Conservation (phyloP, 1,140 invertebrate genomes). For the Papilio polyxenes region DNA sequence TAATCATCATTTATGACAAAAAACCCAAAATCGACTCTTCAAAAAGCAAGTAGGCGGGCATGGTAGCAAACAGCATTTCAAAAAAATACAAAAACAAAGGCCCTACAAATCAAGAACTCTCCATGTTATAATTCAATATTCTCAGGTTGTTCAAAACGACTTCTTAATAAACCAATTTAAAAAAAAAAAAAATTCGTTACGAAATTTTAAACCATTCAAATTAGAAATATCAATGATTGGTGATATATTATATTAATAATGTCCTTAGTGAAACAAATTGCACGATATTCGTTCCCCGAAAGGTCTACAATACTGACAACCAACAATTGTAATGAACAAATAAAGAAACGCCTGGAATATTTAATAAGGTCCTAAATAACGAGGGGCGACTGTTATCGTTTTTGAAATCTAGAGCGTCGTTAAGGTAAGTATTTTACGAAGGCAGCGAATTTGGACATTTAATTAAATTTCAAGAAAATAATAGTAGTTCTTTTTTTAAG, state of each 20-base stretch:
- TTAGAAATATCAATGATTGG: not conserved
- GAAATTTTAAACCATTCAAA: not conserved
- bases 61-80: too few relatives aligned
- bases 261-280: not conserved
- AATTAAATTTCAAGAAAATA: constrained; percentile 3
- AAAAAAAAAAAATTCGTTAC: too few relatives aligned
- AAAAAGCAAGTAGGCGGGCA: too few relatives aligned
- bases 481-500: not conserved
- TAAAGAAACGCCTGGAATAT: constrained; percentile 8
- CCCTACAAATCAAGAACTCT: too few relatives aligned
- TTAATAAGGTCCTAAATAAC: constrained; percentile 14
- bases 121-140: too few relatives aligned
- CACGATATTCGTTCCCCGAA: not conserved
- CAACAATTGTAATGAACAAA: constrained; percentile 18
- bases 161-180: too few relatives aligned
- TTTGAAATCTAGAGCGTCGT: constrained; percentile 25
- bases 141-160: too few relatives aligned
- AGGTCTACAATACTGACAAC: not conserved
- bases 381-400: not conserved
- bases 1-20: too few relatives aligned
- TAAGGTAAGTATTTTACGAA: constrained; percentile 25
- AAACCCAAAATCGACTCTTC: too few relatives aligned
- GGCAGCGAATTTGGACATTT: constrained; percentile 15
- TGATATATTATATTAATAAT: not conserved
- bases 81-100: too few relatives aligned